A percentile compares a stretch with the other conserved stretches of the same genome.
phyloP scores from a whole-genome alignment of 2,797 vertebrate species.

The Hydrocynus forskahlii region DNA sequence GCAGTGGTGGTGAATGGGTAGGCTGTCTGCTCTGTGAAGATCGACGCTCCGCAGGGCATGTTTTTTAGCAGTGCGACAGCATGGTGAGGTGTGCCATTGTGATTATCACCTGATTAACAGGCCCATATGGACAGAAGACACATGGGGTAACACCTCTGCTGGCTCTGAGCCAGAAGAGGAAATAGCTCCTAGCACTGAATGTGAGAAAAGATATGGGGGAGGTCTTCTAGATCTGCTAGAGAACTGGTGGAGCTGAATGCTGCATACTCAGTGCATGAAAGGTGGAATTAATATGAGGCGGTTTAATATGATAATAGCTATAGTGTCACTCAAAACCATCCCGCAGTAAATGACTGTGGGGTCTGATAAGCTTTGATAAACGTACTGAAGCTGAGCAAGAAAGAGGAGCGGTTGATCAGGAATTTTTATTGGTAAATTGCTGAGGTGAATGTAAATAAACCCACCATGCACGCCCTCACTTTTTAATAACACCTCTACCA shows the following conservation, averaged over 20 bases:
- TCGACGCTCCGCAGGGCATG: background rate
- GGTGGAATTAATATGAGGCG: background rate
- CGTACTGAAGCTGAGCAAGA: background rate
- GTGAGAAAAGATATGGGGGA: slow-evolving; percentile 9
- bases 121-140: slow-evolving; percentile 39
- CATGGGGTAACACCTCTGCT: slow-evolving; percentile 49
- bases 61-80: slow-evolving; percentile 12
- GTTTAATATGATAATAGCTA: background rate
- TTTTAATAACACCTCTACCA: background rate
- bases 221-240: background rate
- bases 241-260: background rate
- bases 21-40: slow-evolving; percentile 8
- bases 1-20: background rate
- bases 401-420: too few relatives aligned
- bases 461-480: too few relatives aligned
- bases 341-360: background rate
- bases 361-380: background rate
- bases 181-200: slow-evolving; percentile 16
- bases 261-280: background rate
- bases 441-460: slow-evolving; percentile 1
- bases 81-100: slow-evolving; percentile 30
- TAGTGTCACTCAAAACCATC: background rate
- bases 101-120: slow-evolving; percentile 52
- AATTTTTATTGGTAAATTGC: background rate
- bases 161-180: slow-evolving; percentile 39